Conservation (phyloP, 2,888 invertebrate genomes). For the Lycaena phlaeas region DNA sequence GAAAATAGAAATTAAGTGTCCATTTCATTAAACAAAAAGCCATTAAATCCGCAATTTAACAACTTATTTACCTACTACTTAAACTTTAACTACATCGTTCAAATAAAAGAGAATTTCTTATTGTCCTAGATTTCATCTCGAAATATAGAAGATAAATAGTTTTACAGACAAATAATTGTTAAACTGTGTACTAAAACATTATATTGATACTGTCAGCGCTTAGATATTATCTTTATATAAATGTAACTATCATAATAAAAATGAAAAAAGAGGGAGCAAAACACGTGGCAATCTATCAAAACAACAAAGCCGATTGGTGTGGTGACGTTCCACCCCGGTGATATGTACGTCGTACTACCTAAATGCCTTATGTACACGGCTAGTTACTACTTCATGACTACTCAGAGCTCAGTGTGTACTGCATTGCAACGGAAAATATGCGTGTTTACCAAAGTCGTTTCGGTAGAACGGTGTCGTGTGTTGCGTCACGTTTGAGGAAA, state of each 20-base stretch:
- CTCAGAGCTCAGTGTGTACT: slow-evolving; percentile 74
- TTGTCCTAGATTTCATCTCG: too few species aligned
- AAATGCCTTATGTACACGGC: slow-evolving; percentile 73
- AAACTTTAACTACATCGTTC: too few species aligned
- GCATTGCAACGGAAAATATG: slow-evolving; percentile 74
- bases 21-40: too few species aligned
- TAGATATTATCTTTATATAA: slow-evolving; percentile 15
- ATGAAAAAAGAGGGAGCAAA: slow-evolving; percentile 53
- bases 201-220: slow-evolving; percentile 12
- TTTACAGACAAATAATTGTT: neutral
- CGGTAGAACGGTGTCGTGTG: slow-evolving; percentile 71
- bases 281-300: slow-evolving; percentile 69
- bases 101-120: too few species aligned
- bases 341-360: slow-evolving; percentile 73
- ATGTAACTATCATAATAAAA: slow-evolving; percentile 19
- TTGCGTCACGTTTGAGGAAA: slow-evolving; percentile 73
- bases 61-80: too few species aligned
- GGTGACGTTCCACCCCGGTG: slow-evolving; percentile 72
- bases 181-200: too few species aligned
- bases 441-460: slow-evolving; percentile 74
- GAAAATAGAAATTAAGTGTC: too few species aligned
- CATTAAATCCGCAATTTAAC: too few species aligned
- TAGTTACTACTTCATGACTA: slow-evolving; percentile 73
- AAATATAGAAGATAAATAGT: too few species aligned
- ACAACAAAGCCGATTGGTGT: slow-evolving; percentile 72